A percentile compares a stretch with the other conserved stretches of the same genome.
Conservation (phyloP, 2,888 invertebrate species). For the Patella caerulea region DNA sequence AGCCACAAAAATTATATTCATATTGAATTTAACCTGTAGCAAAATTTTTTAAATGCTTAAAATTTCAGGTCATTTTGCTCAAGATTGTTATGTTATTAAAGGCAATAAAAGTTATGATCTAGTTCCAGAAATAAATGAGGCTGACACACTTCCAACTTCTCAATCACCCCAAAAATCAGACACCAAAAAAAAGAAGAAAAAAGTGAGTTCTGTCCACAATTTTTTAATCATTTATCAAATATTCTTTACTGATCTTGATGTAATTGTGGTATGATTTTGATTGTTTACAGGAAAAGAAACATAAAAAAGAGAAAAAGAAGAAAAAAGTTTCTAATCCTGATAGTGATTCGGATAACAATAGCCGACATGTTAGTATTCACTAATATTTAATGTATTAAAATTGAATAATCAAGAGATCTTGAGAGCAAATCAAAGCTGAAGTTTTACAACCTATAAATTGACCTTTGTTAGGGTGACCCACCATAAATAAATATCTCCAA, state of each 20-base stretch:
- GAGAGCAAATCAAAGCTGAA: no score
- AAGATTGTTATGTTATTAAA: slow-evolving; percentile 62
- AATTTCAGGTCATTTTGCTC: slow-evolving; percentile 62
- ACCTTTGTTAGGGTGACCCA: no score
- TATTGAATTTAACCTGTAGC: no score
- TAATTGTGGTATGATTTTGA: neutral
- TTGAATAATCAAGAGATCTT: no score
- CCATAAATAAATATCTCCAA: no score
- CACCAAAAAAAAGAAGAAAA: slow-evolving; percentile 36
- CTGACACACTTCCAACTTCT: slow-evolving; percentile 16
- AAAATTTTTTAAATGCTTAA: neutral
- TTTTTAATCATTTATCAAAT: neutral
- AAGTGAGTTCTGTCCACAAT: slow-evolving; percentile 18
- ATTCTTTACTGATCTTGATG: neutral
- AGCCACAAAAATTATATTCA: no score
- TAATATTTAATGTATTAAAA: no score
- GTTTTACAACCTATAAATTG: no score
- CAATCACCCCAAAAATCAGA: neutral
- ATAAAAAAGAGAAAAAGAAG: slow-evolving; percentile 43
- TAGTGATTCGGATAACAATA: slow-evolving; percentile 1
- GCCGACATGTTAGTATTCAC: neutral
- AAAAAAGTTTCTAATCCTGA: slow-evolving; percentile 29
- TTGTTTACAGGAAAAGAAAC: slow-evolving; percentile 45
- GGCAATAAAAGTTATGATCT: slow-evolving; percentile 63
- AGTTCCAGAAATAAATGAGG: slow-evolving; percentile 59